Evolutionary conservation across 1,140 invertebrate species (phyloP).

Genomic region (Brachionus rotundiformis): DNA sequence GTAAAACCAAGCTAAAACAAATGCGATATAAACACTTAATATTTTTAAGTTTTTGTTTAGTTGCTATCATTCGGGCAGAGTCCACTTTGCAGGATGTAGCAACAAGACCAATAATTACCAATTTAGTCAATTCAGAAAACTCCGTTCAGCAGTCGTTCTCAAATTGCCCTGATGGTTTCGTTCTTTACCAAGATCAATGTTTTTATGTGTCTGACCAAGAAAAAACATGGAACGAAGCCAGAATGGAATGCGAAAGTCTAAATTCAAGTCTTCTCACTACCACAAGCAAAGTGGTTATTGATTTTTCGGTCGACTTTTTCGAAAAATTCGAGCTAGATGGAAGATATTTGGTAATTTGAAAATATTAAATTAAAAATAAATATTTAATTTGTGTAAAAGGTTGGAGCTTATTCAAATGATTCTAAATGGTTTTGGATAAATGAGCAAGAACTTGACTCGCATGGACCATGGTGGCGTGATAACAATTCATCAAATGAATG

Average conservation of each 20-base stretch:
- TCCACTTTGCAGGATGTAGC: not conserved
- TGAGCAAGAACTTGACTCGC: not conserved
- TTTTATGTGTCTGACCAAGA: not conserved
- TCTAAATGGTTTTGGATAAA: slow-evolving; percentile 5
- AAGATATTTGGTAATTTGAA: slow-evolving; percentile 8
- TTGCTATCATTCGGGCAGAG: not conserved
- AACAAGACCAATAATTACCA: not conserved
- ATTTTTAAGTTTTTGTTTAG: not conserved
- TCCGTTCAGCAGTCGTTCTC: too few species aligned
- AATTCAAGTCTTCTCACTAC: not conserved
- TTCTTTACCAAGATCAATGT: not conserved
- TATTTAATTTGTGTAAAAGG: not conserved
- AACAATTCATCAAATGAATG: not conserved
- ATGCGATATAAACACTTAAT: slow-evolving; percentile 14
- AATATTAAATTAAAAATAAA: not conserved
- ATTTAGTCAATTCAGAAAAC: too few species aligned
- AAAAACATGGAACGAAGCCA: slow-evolving; percentile 3
- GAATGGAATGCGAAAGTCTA: not conserved
- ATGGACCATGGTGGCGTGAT: slow-evolving; percentile 3
- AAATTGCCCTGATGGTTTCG: not conserved
- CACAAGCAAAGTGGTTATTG: not conserved
- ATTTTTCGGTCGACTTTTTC: not conserved
- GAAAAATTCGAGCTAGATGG: not conserved
- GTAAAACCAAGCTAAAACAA: not conserved
- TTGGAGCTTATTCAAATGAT: not conserved